Percentiles rank a stretch among this genome's conserved stretches.
Evolutionary conservation across 2,888 invertebrate species (phyloP).

Genomic region (Spilarctia lutea): DNA sequence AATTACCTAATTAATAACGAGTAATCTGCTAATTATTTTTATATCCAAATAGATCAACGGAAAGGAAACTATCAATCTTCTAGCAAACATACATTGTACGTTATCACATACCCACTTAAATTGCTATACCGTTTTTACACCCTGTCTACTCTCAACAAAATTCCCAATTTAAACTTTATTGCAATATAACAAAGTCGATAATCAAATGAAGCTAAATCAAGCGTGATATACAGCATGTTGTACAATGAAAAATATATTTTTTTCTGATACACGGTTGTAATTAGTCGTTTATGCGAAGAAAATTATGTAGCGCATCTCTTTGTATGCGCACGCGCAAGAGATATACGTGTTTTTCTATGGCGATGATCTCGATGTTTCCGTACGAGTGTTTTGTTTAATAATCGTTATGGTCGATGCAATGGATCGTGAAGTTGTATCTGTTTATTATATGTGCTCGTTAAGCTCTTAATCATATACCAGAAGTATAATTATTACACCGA

Average conservation of each 20-base stretch:
- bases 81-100: conserved; percentile 27
- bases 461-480: neutral
- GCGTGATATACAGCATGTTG: conserved; percentile 18
- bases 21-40: neutral
- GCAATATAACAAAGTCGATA: neutral
- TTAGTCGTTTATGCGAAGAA: conserved; percentile 73
- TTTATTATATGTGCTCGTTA: conserved; percentile 55
- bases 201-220: neutral
- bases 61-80: conserved; percentile 36
- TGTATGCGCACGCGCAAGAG: conserved; percentile 63
- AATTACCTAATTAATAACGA: neutral
- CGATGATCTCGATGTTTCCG: conserved; percentile 74
- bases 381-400: conserved; percentile 71
- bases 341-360: conserved; percentile 62
- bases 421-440: conserved; percentile 62
- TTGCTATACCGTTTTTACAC: conserved; percentile 35
- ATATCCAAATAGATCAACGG: conserved; percentile 9
- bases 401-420: conserved; percentile 73
- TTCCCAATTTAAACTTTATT: conserved; percentile 20
- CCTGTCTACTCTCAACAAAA: conserved; percentile 1
- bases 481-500: neutral
- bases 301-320: conserved; percentile 63
- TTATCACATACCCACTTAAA: conserved; percentile 46
- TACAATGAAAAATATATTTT: conserved; percentile 11
- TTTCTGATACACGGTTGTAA: conserved; percentile 60